A percentile compares a stretch with the other conserved stretches of the same genome.
Evolutionary conservation across 2,113 vertebrate species (phyloP).

Genomic region (Ellobius talpinus): DNA sequence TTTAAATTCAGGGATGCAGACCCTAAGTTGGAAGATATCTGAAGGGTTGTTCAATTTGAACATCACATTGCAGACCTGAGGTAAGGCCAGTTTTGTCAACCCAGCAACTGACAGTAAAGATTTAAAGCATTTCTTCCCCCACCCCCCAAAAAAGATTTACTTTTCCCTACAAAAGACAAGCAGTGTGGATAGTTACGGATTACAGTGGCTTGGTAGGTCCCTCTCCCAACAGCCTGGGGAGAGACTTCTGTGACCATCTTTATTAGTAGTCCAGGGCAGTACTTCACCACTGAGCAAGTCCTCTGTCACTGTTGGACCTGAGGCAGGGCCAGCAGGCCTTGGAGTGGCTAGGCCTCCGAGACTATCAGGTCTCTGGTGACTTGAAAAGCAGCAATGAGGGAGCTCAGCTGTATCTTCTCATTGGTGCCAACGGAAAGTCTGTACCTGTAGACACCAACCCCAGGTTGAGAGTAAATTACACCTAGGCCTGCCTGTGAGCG

Average conservation of each 20-base stretch:
- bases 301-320: not conserved
- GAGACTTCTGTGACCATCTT: not conserved
- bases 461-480: not conserved
- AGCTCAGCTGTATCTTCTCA: slow-evolving; percentile 98
- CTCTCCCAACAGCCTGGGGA: not conserved
- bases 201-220: not conserved
- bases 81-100: not conserved
- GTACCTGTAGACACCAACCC: slow-evolving; percentile 87
- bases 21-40: not conserved
- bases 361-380: slow-evolving; percentile 95
- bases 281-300: not conserved
- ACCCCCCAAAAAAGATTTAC: too few species aligned
- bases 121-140: not conserved
- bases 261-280: not conserved
- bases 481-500: not conserved
- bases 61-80: not conserved
- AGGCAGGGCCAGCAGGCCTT: rapidly evolving
- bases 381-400: slow-evolving; percentile 97
- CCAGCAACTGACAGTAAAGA: not conserved
- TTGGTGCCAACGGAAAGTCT: slow-evolving; percentile 94
- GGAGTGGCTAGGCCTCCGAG: slow-evolving; percentile 87
- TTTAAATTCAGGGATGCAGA: not conserved
- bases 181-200: not conserved
- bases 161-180: not conserved
- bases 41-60: not conserved